Conservation (phyloP, 2,888 invertebrate species). For the Clostera curtula region DNA sequence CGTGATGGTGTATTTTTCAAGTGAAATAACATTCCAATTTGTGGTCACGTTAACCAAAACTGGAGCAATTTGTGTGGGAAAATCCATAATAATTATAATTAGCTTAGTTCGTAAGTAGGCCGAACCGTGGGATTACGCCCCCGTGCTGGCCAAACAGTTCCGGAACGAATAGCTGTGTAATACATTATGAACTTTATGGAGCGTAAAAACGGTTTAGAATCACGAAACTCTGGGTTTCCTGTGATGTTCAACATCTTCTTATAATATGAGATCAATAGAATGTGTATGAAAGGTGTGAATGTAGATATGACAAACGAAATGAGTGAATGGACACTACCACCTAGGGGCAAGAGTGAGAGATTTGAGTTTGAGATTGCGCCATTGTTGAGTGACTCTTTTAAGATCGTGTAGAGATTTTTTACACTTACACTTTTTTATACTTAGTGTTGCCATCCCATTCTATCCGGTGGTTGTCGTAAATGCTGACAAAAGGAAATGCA, state of each 20-base stretch:
- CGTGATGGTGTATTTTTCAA: neutral
- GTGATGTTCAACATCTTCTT: neutral
- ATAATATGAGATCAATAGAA: too few relatives aligned
- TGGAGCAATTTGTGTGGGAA: constrained; percentile 11
- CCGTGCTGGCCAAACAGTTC: constrained; percentile 1
- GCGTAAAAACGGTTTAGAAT: constrained; percentile 7
- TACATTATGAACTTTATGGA: constrained; percentile 8
- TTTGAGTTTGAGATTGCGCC: too few relatives aligned
- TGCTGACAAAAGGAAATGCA: too few relatives aligned
- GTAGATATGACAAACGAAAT: too few relatives aligned
- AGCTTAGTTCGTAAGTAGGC: constrained; percentile 24
- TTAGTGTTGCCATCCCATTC: too few relatives aligned
- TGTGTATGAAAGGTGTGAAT: too few relatives aligned
- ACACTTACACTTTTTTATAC: too few relatives aligned
- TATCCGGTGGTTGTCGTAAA: too few relatives aligned
- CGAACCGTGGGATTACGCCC: constrained; percentile 25
- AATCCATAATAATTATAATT: constrained; percentile 13
- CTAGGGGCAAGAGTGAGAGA: too few relatives aligned
- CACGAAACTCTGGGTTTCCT: neutral
- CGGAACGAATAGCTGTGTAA: constrained; percentile 9
- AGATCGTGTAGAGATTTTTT: too few relatives aligned
- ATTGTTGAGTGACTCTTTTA: too few relatives aligned
- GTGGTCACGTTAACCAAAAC: constrained; percentile 4
- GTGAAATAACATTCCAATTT: neutral
- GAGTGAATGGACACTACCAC: too few relatives aligned